Base-by-base conservation (phyloP, 2,113 vertebrate genomes). In the Entelurus aequoreus region DNA sequence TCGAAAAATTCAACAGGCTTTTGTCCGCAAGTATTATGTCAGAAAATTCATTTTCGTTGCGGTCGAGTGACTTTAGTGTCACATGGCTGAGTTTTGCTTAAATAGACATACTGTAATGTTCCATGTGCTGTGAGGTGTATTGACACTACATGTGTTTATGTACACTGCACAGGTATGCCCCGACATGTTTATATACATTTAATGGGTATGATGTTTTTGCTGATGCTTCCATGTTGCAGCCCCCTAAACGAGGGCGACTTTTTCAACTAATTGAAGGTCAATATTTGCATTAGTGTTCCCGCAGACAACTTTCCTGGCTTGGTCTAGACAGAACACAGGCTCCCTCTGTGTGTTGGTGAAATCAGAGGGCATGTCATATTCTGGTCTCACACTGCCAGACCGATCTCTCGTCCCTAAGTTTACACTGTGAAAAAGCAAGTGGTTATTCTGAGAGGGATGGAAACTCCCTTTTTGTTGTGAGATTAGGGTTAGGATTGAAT, bases 211-310 rank as follows among this genome's bases (percentile, higher is more conserved):
- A 36, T 67, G 52, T 73, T 82, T 86, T 70, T 81, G 80, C 82
- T 79, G 82, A 83, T 76, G 68, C 64, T 54, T 76, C 69, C 67
- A 74, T 81, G 77, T 75, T 64, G 72, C 78, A 14, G 70, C 70
- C 63, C 53, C 52, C 69, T 72, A 62, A 78, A 79, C 65, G 61
- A 71, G 71, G 84, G 80, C 65, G 69, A 80, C 60, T 77, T 63
- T 81, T 80, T 79, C 71, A 58, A 61, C 67, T 84, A 83, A 88
- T 78, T 87, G 80, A 84, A 85, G 85, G 87, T 82, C 79, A 86
- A 88, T 88, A 88, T 88, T 88, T 86, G 82, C 73, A 66, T 76
- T 75, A 70, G 75, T 82, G 72, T 80, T 85, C 80, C 86, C 73
- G 68, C 77, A 75, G 74, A 82, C 79, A 76, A 59, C 71, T 78